Base-by-base conservation (phyloP, 2,113 vertebrate species). In the Felis chaus region DNA sequence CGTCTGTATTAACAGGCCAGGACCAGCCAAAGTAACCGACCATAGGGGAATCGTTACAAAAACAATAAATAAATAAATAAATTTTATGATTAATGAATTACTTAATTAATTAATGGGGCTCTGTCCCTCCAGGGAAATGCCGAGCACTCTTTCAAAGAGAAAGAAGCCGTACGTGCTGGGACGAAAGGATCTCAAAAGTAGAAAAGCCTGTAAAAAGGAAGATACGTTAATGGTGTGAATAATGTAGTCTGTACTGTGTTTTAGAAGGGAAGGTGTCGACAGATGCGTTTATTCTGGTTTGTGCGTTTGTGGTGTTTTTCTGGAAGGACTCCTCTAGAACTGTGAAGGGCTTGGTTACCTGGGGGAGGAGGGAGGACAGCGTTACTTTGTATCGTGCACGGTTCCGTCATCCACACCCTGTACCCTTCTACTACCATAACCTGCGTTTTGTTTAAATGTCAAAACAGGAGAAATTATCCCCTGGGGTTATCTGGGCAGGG, bases 391-490 rank as follows among this genome's bases (percentile, higher is more conserved):
- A 5, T 36, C 1, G 2, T 15, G 25, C 0, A 4, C 25, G 57
- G 5, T 21, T 69, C 90, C 8, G 36, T 3, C 12, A 5, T 68
- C 31, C 13, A 85, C 25, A 19, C 16, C 19, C 50, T 61, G 68
- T 39, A 83, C 11, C 74, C 74, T 29, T n/a, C 79, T 29, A 18
- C 90, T 53, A 27, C 65, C 11, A n/a, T 45, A 48, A 66, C 39
- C 7, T 55, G 66, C 41, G 33, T 74, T 94, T 94, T 87, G 74
- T 88, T 86, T 94, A 96, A 96, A 95, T 94, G 95, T 97, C 96
- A 95, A 81, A 79, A 39, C 3, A 7, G 53, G 73, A 33, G 36
- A 31, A 82, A 5, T 10, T 31, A 18, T 36, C 93, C 65, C 31
- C n/a, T 7, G 69, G 41, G 63, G 65, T 69, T 39, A 63, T 31